These are phyloP conservation scores for Xestoiulus laeticollis DNA, from an alignment of 2,888 invertebrate species.

Conservation along the genomic window DNA sequence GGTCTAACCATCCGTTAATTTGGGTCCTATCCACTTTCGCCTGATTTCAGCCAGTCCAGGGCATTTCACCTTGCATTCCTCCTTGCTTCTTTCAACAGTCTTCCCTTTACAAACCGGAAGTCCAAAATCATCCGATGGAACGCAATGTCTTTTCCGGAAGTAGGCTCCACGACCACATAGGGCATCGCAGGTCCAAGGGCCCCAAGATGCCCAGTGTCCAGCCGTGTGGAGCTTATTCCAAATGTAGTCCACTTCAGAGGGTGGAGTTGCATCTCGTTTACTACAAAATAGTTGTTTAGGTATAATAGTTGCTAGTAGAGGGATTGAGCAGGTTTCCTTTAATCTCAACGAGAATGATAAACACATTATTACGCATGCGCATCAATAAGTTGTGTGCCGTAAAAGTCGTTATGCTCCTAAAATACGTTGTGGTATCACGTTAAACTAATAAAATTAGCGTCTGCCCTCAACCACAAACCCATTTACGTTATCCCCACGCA, in stretches of 20 bases:
- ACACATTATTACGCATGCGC: too few species aligned
- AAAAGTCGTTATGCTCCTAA: too few species aligned
- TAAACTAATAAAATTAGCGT: too few species aligned
- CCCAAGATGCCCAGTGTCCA: constrained; percentile 44
- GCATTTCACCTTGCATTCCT: constrained; percentile 28
- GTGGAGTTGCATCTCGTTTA: neutral
- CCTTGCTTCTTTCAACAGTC: constrained; percentile 27
- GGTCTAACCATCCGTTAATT: neutral
- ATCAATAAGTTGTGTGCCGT: too few species aligned
- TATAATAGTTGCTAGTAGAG: too few species aligned
- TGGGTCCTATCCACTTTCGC: neutral
- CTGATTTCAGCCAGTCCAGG: constrained; percentile 1
- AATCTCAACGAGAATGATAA: too few species aligned
- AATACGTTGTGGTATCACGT: too few species aligned
- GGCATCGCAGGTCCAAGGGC: constrained; percentile 46
- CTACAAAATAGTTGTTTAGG: neutral
- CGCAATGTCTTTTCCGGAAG: constrained; percentile 46
- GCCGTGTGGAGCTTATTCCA: neutral
- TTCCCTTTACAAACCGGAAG: constrained; percentile 35
- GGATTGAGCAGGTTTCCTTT: too few species aligned
- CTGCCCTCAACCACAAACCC: too few species aligned
- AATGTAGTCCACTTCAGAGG: neutral
- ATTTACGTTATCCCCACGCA: too few species aligned
- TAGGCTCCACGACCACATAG: constrained; percentile 39
- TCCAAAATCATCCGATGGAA: constrained; percentile 45